Percentiles rank a stretch among this genome's conserved stretches.
Evolutionary conservation across 2,113 vertebrate species (phyloP).

Genomic region (Labeo rohita): DNA sequence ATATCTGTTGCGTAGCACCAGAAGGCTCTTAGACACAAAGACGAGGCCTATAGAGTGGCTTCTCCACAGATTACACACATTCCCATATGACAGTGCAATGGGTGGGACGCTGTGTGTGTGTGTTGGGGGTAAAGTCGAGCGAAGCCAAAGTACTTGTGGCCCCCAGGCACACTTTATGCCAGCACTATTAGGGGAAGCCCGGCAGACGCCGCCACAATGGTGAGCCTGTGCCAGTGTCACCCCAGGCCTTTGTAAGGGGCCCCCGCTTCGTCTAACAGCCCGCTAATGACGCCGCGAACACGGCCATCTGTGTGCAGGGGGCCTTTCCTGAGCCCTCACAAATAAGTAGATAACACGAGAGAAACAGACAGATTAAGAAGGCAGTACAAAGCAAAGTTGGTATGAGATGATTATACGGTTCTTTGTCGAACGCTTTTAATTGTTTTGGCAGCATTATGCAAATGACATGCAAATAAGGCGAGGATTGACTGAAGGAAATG

Average conservation of each 20-base stretch:
- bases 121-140: constrained; percentile 29
- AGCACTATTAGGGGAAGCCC: constrained; percentile 49
- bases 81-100: constrained; percentile 14
- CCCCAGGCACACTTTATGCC: constrained; percentile 41
- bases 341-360: constrained; percentile 1
- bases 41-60: constrained; percentile 1
- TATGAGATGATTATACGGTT: constrained; percentile 21
- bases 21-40: constrained; percentile 4
- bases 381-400: constrained; percentile 17
- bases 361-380: constrained; percentile 14
- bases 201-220: constrained; percentile 55
- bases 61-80: constrained; percentile 6
- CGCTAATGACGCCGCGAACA: constrained; percentile 26
- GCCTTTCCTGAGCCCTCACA: constrained; percentile 11
- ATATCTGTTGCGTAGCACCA: constrained; percentile 24
- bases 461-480: constrained; percentile 8
- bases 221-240: constrained; percentile 53
- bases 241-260: constrained; percentile 44
- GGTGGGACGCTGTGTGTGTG: background rate
- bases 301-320: constrained; percentile 53
- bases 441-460: constrained; percentile 31
- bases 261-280: constrained; percentile 23
- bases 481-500: background rate
- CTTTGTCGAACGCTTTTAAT: constrained; percentile 8
- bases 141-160: constrained; percentile 23